A percentile compares a stretch with the other conserved stretches of the same genome.
These are phyloP conservation scores for Xiphophorus couchianus DNA, from an alignment of 2,113 vertebrate species.

Conservation along the genomic window DNA sequence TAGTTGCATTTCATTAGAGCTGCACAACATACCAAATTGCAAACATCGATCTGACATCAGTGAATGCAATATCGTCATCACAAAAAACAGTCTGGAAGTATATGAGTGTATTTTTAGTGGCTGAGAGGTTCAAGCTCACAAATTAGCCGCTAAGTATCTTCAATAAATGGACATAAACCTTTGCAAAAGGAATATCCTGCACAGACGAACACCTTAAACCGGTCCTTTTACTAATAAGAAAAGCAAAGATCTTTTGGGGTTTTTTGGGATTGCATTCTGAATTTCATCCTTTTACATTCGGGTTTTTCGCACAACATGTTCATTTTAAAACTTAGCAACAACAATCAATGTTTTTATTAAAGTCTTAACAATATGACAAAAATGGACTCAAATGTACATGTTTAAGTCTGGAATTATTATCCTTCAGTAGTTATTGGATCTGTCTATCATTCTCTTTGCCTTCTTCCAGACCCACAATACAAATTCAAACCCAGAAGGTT, in stretches of 20 bases:
- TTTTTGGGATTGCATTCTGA: background rate
- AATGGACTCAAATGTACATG: no score
- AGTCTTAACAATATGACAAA: background rate
- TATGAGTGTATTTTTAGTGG: no score
- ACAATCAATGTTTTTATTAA: background rate
- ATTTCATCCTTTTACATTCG: background rate
- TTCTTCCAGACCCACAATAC: constrained; percentile 7
- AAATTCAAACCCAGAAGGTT: constrained; percentile 4
- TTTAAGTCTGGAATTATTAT: no score
- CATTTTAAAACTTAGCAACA: background rate
- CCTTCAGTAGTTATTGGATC: no score
- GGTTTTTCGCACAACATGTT: no score
- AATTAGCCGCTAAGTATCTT: background rate
- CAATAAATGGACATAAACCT: background rate
- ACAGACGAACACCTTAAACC: background rate
- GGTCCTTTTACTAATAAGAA: background rate
- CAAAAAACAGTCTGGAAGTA: no score
- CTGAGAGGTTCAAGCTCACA: no score
- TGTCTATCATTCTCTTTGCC: background rate
- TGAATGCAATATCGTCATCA: no score
- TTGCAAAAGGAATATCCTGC: background rate
- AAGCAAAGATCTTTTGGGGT: no score
- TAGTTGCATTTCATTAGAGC: no score
- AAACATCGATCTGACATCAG: no score
- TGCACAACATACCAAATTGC: no score